Evolutionary conservation across 2,113 vertebrate species (phyloP).

Genomic region (Seriola rivoliana): DNA sequence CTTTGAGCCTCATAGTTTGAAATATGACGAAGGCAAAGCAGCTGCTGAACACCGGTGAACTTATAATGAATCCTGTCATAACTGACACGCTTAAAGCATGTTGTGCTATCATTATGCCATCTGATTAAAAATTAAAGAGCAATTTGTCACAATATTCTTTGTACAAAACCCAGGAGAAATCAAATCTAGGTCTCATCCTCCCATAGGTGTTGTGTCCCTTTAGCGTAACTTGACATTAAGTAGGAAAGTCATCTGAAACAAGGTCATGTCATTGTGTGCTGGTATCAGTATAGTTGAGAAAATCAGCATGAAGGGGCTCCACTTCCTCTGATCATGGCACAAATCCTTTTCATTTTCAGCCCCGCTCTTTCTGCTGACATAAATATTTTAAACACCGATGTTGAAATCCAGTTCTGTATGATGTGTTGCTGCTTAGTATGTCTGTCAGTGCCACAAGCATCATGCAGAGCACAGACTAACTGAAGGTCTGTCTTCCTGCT

Average conservation of each 20-base stretch:
- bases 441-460: conserved; percentile 52
- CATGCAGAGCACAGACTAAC: conserved; percentile 35
- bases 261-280: conserved; percentile 57
- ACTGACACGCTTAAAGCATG: background rate
- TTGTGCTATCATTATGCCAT: conserved; percentile 12
- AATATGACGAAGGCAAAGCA: conserved; percentile 23
- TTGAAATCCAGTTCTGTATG: conserved; percentile 61
- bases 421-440: conserved; percentile 58
- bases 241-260: conserved; percentile 71
- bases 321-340: conserved; percentile 55
- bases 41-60: conserved; percentile 22
- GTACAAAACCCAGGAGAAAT: conserved; percentile 58
- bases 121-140: conserved; percentile 39
- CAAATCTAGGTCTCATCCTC: conserved; percentile 64
- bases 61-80: background rate
- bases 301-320: conserved; percentile 48
- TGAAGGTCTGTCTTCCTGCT: conserved; percentile 25
- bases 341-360: conserved; percentile 61
- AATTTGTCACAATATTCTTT: conserved; percentile 44
- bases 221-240: conserved; percentile 62
- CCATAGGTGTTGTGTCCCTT: conserved; percentile 65
- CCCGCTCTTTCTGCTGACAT: conserved; percentile 63
- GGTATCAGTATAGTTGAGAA: conserved; percentile 37
- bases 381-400: conserved; percentile 75
- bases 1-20: background rate